These are phyloP conservation scores for Enteromius mattozi DNA, from an alignment of 2,797 vertebrate species.

Conservation along the genomic window DNA sequence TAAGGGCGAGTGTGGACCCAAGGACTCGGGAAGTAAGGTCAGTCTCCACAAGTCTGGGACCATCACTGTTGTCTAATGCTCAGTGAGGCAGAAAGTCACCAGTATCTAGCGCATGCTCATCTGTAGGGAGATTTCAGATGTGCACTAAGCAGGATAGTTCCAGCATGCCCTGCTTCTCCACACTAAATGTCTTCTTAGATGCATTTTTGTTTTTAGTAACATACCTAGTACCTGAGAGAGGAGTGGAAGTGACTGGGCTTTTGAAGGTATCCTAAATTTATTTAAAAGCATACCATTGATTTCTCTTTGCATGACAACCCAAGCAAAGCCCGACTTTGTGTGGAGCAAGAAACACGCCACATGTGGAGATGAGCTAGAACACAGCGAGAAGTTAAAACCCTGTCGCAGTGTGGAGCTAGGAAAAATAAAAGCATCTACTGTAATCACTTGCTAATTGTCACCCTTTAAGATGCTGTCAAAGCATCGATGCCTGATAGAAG, in stretches of 20 bases:
- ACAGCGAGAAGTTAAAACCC: conserved; percentile 42
- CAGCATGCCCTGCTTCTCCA: conserved; percentile 45
- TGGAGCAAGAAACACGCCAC: conserved; percentile 34
- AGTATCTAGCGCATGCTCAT: conserved; percentile 51
- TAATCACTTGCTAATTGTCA: conserved; percentile 40
- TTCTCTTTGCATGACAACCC: conserved; percentile 48
- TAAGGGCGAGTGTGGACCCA: conserved; percentile 99
- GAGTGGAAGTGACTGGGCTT: conserved; percentile 28
- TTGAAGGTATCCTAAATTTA: conserved; percentile 24
- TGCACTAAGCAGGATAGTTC: conserved; percentile 23
- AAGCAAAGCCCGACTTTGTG: conserved; percentile 44
- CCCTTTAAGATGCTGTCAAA: conserved; percentile 45
- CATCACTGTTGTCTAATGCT: conserved; percentile 67
- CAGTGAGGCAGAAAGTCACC: conserved; percentile 38
- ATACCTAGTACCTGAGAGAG: conserved; percentile 14
- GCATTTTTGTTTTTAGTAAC: conserved; percentile 19
- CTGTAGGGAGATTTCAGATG: conserved; percentile 45
- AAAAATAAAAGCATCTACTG: conserved; percentile 10
- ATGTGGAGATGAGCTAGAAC: conserved; percentile 37
- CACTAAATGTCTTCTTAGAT: conserved; percentile 35
- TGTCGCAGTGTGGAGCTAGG: conserved; percentile 37
- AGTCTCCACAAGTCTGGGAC: conserved; percentile 83
- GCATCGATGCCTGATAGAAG: conserved; percentile 56
- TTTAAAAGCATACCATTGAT: conserved; percentile 41
- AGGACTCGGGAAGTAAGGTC: conserved; percentile 99